Evolutionary conservation across 2,797 vertebrate species (phyloP).

Genomic region (Anguilla obscura): DNA sequence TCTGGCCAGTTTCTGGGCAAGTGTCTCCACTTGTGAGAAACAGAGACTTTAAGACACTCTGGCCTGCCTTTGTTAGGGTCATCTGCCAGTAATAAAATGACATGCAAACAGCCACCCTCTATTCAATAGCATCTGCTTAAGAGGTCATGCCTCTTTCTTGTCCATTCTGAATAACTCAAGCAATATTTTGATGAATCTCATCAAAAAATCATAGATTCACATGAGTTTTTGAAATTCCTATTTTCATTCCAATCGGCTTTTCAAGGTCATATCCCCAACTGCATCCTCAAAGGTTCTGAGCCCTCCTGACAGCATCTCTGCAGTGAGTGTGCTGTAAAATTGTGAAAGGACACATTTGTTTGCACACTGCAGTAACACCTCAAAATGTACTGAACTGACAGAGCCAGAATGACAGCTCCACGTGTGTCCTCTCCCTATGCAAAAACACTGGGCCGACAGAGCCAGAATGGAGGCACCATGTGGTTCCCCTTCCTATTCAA

Average conservation of each 20-base stretch:
- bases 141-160: background rate
- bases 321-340: background rate
- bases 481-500: background rate
- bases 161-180: background rate
- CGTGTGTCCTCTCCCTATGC: conserved; percentile 5
- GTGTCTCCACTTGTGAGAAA: background rate
- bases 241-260: background rate
- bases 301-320: background rate
- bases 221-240: background rate
- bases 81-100: background rate
- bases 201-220: background rate
- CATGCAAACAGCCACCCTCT: background rate
- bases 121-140: background rate
- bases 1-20: background rate
- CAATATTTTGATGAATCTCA: conserved; percentile 9
- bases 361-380: background rate
- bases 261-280: background rate
- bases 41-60: background rate
- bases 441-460: background rate
- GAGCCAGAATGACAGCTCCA: background rate
- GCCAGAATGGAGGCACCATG: conserved; percentile 3
- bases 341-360: background rate
- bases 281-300: background rate
- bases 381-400: background rate
- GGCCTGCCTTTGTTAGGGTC: background rate